Evolutionary conservation across 2,113 vertebrate genomes (phyloP), one percentile per base, ranked within the genome.

Genomic region (Solea senegalensis): DNA sequence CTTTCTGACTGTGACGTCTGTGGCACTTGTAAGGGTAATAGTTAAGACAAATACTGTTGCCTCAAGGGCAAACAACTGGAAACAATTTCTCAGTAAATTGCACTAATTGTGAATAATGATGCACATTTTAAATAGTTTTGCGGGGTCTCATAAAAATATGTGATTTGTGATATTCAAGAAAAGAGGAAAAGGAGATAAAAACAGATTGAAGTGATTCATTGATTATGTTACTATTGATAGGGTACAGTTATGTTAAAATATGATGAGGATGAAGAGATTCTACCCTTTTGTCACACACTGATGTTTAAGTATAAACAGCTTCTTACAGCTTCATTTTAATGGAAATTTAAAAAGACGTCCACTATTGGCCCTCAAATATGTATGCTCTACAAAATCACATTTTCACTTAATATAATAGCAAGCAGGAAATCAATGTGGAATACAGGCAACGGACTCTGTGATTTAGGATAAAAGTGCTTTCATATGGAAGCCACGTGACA

Each of bases 391-490:
- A 67, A 72, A 69, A 87, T 67, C n/a, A 0, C 5, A 26, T 53
- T 53, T 53, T 53, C 2, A 11, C 1, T 28, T 13, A 16, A 16
- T n/a, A 40, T 7, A n/a, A 8, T 7, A n/a, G 49, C 10, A 64
- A 56, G 57, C n/a, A 64, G 14, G 45, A 63, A 88, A 83, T 86
- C 84, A 89, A 85, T 46, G 49, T 69, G 72, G 83, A 90, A 91
- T 91, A 81, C 68, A 52, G 70, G 57, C 51, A 59, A 76, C 28
- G 78, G 57, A 59, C 46, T 74, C 44, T 39, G 41, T 61, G 70
- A 78, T 74, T 71, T 58, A 15, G 60, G 9, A 54, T 61, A 86
- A 76, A 87, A 83, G 59, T 78, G 64, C 67, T 88, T 78, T 69
- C 80, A 84, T 57, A 65, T 89, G 84, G 84, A 76, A 39, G 44